Evolutionary conservation across 1,140 invertebrate species (phyloP).

Genomic region (Drosophila parvula): DNA sequence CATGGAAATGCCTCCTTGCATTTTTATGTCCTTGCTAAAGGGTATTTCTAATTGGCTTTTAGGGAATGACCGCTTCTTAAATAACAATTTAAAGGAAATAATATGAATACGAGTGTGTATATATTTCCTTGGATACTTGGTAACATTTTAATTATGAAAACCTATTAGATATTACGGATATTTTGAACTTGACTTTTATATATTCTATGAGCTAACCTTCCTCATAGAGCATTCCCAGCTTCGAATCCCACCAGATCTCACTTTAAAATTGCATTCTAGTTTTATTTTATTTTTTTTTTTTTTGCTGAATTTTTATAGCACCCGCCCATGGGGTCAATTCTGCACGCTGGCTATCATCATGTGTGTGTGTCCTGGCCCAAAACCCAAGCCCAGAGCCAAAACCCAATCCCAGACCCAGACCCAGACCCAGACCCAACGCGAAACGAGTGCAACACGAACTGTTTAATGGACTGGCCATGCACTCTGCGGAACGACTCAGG

Average conservation of each 20-base stretch:
- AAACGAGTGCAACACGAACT: slow-evolving; percentile 81
- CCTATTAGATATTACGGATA: no score
- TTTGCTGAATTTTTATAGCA: slow-evolving; percentile 44
- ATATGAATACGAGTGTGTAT: no score
- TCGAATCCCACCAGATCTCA: neutral
- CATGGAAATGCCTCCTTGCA: neutral
- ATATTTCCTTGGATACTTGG: neutral
- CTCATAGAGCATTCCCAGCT: neutral
- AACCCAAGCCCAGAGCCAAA: slow-evolving; percentile 17
- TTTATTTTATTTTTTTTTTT: slow-evolving; percentile 12
- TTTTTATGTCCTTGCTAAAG: neutral
- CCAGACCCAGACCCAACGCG: slow-evolving; percentile 30
- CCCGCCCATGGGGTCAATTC: slow-evolving; percentile 65
- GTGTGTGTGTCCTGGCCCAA: slow-evolving; percentile 59
- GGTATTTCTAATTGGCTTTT: neutral
- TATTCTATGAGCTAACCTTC: neutral
- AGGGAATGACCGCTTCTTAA: no score
- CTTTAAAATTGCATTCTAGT: neutral
- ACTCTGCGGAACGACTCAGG: slow-evolving; percentile 26
- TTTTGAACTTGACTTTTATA: no score
- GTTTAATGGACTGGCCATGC: slow-evolving; percentile 78
- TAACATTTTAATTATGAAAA: neutral
- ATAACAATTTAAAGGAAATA: neutral
- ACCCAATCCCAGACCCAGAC: slow-evolving; percentile 13
- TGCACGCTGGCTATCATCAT: slow-evolving; percentile 58